Evolutionary conservation across 2,797 vertebrate genomes (phyloP).

Genomic region (Phataginus tetradactyla): DNA sequence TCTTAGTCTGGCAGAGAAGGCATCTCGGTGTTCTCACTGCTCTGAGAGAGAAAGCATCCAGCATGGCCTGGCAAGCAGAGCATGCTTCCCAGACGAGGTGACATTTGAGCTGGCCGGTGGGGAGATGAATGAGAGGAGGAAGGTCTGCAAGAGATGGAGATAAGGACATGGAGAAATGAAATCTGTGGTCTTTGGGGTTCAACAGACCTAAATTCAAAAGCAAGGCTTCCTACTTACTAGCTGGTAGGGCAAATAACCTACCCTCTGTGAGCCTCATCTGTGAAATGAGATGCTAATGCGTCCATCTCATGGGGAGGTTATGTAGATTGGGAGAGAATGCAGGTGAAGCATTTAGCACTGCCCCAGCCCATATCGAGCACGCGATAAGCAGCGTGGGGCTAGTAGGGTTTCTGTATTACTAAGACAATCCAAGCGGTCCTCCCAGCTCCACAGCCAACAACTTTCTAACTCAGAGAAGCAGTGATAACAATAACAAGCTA

Average conservation of each 20-base stretch:
- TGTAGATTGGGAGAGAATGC: background rate
- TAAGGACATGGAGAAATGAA: background rate
- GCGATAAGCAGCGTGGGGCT: rapidly evolving
- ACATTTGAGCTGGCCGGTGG: background rate
- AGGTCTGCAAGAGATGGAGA: background rate
- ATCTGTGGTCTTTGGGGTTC: background rate
- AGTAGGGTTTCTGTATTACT: rapidly evolving
- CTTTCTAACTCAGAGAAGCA: background rate
- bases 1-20: background rate
- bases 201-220: background rate
- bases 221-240: background rate
- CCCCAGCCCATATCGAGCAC: rapidly evolving
- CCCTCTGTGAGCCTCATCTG: background rate
- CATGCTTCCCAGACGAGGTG: background rate
- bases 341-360: rapidly evolving
- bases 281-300: background rate
- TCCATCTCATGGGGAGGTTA: too few species aligned
- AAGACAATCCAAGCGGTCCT: background rate
- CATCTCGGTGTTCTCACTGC: background rate
- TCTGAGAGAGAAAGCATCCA: background rate
- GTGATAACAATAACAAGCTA: rapidly evolving
- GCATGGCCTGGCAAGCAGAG: background rate
- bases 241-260: background rate
- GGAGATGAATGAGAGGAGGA: background rate
- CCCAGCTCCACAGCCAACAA: rapidly evolving